Conservation (phyloP, 2,113 vertebrate species). For the Arizona elegans region DNA sequence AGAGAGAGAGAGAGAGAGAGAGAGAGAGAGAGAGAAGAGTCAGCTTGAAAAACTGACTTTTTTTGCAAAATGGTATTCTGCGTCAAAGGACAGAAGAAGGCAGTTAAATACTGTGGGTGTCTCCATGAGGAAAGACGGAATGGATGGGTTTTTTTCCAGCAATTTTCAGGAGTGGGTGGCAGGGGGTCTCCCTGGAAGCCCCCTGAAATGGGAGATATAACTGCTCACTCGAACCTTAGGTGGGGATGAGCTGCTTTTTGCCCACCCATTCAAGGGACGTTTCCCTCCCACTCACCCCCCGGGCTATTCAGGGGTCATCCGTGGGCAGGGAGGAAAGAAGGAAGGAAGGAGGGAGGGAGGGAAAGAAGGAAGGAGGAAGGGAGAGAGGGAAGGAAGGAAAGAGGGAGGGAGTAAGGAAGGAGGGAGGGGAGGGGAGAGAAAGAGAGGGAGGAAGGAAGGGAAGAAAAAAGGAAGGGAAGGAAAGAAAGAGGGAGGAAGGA, state of each 20-base stretch:
- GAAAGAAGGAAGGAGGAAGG: fast-evolving
- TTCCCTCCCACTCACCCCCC: fast-evolving
- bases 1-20: too few species aligned
- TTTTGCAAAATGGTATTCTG: background rate
- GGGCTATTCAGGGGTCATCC: background rate
- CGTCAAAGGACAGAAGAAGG: constrained; percentile 42
- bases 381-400: too few species aligned
- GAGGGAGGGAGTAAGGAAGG: fast-evolving
- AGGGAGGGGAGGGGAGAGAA: too few species aligned
- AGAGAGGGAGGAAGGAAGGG: too few species aligned
- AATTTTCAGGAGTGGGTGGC: constrained; percentile 26
- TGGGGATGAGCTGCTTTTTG: background rate
- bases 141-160: background rate
- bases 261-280: background rate
- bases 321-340: background rate
- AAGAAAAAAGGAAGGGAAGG: too few species aligned
- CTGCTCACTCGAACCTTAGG: background rate
- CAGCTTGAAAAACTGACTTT: constrained; percentile 45
- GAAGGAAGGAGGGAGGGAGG: too few species aligned
- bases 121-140: background rate
- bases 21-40: too few species aligned
- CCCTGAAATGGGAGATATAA: background rate
- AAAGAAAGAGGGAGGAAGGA: too few species aligned
- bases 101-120: constrained; percentile 53
- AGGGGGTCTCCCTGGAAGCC: constrained; percentile 24